Evolutionary conservation across 2,888 invertebrate species (phyloP), one percentile per base, ranked within the genome.

Genomic region (Ophioninae sp.): DNA sequence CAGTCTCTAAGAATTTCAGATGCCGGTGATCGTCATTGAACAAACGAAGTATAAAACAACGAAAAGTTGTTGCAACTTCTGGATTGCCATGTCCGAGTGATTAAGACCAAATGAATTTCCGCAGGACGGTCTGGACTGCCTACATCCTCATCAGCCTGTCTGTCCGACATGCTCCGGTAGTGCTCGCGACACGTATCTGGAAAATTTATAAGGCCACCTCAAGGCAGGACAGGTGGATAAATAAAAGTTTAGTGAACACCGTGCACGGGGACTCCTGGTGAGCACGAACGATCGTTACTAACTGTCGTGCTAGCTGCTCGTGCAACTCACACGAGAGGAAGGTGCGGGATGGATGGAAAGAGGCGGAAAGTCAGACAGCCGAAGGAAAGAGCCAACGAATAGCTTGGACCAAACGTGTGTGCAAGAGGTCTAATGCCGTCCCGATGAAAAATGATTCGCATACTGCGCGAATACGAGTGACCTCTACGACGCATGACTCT

Each of bases 381-480:
- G 67, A 22, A 76, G 75, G 41, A 69, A 63, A 41, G 75, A 63
- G 56, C 69, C 64, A 82, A 82, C 78, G 81, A 78, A 73, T 84
- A 65, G 75, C 72, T 41, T 69, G 81, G 77, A 80, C 81, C 84
- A 72, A 76, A 63, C 79, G 56, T 83, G 81, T 79, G 73, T 79
- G 73, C 81, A 80, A 73, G 79, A 63, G 79, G 75, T 83, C 79
- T 63, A 76, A 68, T 78, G 58, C 67, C 67, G 59, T 59, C 81
- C 80, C 79, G 80, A 86, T 85, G 86, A 86, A 85, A 85, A 87
- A 86, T 86, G 81, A 87, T 85, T 68, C 80, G 77, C 79, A 72
- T 71, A 83, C 81, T 51, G 17, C 63, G 81, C 44, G 30, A 79
- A 23, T 58, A 30, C 79, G 78, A 56, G 58, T 76, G 30, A 81